These are phyloP conservation scores for Ursus arctos DNA, from an alignment of 2,113 vertebrate genomes.

Conservation along the genomic window DNA sequence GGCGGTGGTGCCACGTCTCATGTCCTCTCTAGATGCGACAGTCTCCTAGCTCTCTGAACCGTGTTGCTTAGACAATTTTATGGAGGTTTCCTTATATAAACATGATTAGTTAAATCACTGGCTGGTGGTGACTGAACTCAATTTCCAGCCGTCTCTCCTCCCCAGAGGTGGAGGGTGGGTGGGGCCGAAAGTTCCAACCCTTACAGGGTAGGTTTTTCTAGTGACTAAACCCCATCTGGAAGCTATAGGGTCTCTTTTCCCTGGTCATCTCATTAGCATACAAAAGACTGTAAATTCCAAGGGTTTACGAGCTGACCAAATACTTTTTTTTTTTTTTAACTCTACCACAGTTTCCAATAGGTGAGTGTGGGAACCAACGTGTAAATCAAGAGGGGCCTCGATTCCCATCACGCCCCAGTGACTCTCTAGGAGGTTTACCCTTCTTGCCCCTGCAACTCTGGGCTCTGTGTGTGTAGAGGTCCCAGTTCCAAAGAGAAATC, in stretches of 20 bases:
- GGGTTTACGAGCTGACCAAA: neutral
- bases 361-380: neutral
- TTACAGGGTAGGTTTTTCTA: neutral
- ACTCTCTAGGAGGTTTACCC: neutral
- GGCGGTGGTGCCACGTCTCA: rapidly evolving
- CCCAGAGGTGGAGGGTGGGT: neutral
- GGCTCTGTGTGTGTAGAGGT: neutral
- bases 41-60: neutral
- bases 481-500: neutral
- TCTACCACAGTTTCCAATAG: neutral
- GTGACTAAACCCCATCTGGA: neutral
- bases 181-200: neutral
- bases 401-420: neutral
- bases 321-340: neutral
- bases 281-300: neutral
- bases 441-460: neutral
- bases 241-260: too few relatives aligned
- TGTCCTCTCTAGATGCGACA: neutral
- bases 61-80: neutral
- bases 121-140: neutral
- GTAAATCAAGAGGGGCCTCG: neutral
- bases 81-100: neutral
- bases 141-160: neutral
- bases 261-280: neutral
- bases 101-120: neutral